phyloP scores from a whole-genome alignment of 2,113 vertebrate species.

The Fukomys damarensis region DNA sequence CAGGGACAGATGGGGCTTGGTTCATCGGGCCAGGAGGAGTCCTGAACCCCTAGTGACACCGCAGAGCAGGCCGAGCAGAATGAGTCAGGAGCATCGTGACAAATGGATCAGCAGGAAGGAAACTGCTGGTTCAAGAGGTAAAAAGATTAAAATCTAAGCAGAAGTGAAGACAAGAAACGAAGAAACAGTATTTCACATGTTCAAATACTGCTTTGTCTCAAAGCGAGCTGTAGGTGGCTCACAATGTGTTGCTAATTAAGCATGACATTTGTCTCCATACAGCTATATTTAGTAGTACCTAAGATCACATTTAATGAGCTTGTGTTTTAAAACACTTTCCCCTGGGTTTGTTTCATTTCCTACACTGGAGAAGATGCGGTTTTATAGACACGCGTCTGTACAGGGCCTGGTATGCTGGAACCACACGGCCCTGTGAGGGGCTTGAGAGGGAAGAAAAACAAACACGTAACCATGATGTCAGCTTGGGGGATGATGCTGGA shows the following conservation, averaged over 20 bases:
- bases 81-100: neutral
- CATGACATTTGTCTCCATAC: slow-evolving; percentile 8
- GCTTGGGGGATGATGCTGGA: neutral
- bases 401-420: neutral
- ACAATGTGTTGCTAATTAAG: slow-evolving; percentile 36
- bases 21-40: neutral
- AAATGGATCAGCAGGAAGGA: neutral
- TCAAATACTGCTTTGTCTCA: slow-evolving; percentile 28
- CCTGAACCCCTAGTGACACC: neutral
- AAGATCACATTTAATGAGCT: slow-evolving; percentile 12
- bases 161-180: neutral
- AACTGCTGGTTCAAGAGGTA: neutral
- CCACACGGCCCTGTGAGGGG: fast-evolving
- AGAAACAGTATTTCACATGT: slow-evolving; percentile 17
- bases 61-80: neutral
- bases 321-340: slow-evolving; percentile 35
- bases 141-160: neutral
- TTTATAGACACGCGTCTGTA: neutral
- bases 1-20: neutral
- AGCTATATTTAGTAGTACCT: slow-evolving; percentile 54
- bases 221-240: neutral
- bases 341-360: slow-evolving; percentile 11
- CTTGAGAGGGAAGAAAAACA: neutral
- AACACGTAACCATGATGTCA: neutral
- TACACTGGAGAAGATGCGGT: neutral